Evolutionary conservation across 2,113 vertebrate species (phyloP).

Genomic region (Rallus limicola): DNA sequence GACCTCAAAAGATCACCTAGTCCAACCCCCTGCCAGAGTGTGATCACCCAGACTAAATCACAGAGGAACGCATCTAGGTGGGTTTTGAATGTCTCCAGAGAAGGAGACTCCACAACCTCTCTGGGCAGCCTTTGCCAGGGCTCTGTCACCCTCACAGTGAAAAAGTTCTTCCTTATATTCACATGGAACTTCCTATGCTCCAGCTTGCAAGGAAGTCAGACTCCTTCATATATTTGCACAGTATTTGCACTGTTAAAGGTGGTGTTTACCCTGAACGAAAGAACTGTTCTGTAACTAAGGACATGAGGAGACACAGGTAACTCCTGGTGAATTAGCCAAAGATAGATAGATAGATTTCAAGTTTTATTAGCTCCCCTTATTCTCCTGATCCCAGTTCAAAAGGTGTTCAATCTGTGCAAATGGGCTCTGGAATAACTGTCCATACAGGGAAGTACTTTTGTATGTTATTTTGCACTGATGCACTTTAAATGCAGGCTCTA

Average conservation of each 20-base stretch:
- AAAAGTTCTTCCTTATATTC: no score
- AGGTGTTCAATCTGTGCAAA: neutral
- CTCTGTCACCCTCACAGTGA: no score
- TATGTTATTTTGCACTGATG: neutral
- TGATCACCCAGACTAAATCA: no score
- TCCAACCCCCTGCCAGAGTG: no score
- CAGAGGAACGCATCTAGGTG: no score
- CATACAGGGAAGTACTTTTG: neutral
- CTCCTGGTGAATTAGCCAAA: neutral
- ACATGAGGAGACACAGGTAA: neutral
- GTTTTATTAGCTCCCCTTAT: neutral
- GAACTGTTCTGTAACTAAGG: neutral
- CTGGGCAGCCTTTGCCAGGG: no score
- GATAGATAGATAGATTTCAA: neutral
- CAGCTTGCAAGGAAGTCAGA: neutral
- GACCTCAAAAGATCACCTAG: no score
- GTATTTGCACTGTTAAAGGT: neutral
- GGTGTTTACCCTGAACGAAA: neutral
- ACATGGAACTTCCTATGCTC: no score
- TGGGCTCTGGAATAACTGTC: neutral
- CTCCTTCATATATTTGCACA: neutral
- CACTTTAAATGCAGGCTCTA: neutral
- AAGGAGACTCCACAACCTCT: no score
- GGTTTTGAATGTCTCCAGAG: no score
- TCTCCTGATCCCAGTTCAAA: neutral